Conservation (phyloP, 1,140 invertebrate species). For the Drosophila serrata region DNA sequence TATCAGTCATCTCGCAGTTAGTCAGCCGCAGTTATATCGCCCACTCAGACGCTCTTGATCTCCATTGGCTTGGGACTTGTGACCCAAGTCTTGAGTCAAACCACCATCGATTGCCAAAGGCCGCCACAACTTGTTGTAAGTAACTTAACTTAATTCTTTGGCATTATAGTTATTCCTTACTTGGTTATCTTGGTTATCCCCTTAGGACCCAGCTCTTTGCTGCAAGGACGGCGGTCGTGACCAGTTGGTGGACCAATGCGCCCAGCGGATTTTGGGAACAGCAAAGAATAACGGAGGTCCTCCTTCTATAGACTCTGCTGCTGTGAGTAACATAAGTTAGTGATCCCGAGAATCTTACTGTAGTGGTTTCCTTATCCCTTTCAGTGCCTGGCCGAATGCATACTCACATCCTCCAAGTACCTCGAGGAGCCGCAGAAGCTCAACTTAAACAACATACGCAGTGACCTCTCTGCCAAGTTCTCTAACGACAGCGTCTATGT, state of each 20-base stretch:
- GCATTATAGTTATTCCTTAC: background rate
- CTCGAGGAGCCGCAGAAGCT: conserved; percentile 54
- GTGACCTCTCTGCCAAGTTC: conserved; percentile 60
- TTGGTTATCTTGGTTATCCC: too few species aligned
- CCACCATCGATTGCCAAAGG: conserved; percentile 71
- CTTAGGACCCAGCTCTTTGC: conserved; percentile 68
- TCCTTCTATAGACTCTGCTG: conserved; percentile 65
- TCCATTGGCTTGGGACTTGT: conserved; percentile 33
- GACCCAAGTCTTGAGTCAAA: conserved; percentile 28
- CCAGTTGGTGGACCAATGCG: conserved; percentile 58
- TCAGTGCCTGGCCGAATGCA: conserved; percentile 77
- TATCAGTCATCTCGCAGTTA: conserved; percentile 52
- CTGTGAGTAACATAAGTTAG: conserved; percentile 34
- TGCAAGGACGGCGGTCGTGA: conserved; percentile 75
- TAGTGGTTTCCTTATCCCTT: background rate
- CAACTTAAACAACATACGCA: conserved; percentile 51
- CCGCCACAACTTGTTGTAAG: conserved; percentile 75
- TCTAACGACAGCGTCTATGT: conserved; percentile 69
- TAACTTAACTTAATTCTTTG: background rate
- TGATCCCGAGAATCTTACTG: background rate
- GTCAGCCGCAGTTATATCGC: conserved; percentile 42
- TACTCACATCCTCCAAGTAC: conserved; percentile 63
- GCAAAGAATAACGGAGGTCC: conserved; percentile 27
- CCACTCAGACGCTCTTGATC: conserved; percentile 15
- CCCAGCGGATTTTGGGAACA: conserved; percentile 52